Base-by-base conservation (phyloP, 2,113 vertebrate species). In the Phyllostomus hastatus region DNA sequence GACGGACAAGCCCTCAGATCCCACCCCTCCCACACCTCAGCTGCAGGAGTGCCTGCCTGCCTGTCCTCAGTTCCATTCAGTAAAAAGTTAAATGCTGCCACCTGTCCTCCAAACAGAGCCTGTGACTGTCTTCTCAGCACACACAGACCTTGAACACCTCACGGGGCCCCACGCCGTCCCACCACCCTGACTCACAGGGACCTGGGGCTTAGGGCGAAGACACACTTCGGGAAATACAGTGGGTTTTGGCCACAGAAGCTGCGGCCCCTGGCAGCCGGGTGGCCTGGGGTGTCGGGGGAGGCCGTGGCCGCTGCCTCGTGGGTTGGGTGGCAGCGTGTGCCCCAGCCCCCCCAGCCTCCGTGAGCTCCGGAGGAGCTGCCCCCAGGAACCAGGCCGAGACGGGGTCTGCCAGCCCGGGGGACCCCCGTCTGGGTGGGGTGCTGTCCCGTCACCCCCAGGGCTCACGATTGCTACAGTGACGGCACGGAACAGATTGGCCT, bases 11-110 rank as follows among this genome's bases (percentile, higher is more conserved):
- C 19, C 20, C 16, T 28, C 76, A 24, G 76, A 22, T 12, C 50
- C 76, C 20, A 3, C 26, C 50, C 17, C 79, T 31, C 54, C 54
- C 35, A 20, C 35, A 20, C 4, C 72, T 38, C 57, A 0, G 24
- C 22, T 4, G 24, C 6, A 5, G 41, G 24, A 33, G 61, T 11
- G 0, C 72, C 70, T 31, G 1, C 26, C n/a, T 31, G 1, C 26
- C 26, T 1, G 70, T 48, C 48, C 19, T 38, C 43, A 1, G 16
- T 11, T 10, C 5, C 3, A 0, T 2, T 41, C 8, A 20, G 57
- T 41, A 11, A 12, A 5, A 17, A 16, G 52, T 10, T 16, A 6
- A 12, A 43, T 2, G 1, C 81, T 16, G 33, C 10, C 54, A 31
- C 35, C 4, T 2, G 35, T n/a, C 15, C 15, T 35, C n/a, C 1